Evolutionary conservation across 2,113 vertebrate species (phyloP).

Genomic region (Ictalurus punctatus): DNA sequence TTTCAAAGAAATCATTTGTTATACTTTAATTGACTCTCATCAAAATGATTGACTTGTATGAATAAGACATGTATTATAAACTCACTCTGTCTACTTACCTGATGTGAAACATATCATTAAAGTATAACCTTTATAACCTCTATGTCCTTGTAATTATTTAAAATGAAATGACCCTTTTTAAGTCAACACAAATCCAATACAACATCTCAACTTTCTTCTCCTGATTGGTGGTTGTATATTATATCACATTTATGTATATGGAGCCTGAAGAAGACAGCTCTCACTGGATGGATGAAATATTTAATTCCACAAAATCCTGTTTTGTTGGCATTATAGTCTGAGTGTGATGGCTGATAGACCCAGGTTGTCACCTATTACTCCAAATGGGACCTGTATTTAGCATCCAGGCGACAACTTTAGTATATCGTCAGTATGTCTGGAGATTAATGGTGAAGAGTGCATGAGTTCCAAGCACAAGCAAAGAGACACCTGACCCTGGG

Average conservation of each 20-base stretch:
- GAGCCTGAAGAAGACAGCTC: neutral
- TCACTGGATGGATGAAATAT: neutral
- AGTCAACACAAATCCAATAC: conserved; percentile 4
- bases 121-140: conserved; percentile 66
- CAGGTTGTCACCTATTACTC: neutral
- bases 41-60: conserved; percentile 47
- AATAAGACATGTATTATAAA: conserved; percentile 59
- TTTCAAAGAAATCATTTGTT: conserved; percentile 59
- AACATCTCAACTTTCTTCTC: neutral
- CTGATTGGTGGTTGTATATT: neutral
- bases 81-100: conserved; percentile 57
- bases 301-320: neutral
- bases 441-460: conserved; percentile 12
- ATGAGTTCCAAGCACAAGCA: conserved; percentile 22
- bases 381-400: conserved; percentile 10
- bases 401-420: conserved; percentile 26
- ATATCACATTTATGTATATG: neutral
- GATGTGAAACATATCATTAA: conserved; percentile 59
- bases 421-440: conserved; percentile 28
- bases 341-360: neutral
- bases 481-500: conserved; percentile 53
- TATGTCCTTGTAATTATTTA: conserved; percentile 71
- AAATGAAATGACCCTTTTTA: conserved; percentile 14
- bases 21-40: conserved; percentile 64
- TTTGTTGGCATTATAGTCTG: neutral